phyloP scores from a whole-genome alignment of 2,113 vertebrate genomes.

The Hippolais icterina region DNA sequence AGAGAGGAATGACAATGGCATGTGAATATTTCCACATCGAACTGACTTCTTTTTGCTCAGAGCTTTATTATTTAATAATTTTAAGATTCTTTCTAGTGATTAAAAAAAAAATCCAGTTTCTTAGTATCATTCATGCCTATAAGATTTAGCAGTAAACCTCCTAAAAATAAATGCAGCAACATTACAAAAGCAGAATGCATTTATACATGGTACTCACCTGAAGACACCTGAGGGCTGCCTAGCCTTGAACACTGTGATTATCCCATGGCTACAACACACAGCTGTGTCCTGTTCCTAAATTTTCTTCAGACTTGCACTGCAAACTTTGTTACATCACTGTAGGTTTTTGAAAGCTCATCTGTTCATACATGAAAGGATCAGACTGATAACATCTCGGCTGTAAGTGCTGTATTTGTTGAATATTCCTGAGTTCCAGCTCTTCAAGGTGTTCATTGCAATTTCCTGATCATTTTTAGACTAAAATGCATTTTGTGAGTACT shows the following conservation, averaged over 20 bases:
- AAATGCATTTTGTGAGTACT: not conserved
- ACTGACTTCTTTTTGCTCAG: not conserved
- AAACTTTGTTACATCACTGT: not conserved
- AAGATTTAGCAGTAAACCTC: not conserved
- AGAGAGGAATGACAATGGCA: not conserved
- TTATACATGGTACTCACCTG: not conserved
- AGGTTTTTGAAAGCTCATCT: not conserved
- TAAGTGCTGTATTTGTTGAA: not conserved
- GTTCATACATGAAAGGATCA: not conserved
- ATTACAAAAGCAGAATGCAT: not conserved
- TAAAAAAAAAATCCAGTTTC: not conserved
- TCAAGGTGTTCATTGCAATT: not conserved
- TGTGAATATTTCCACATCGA: not conserved
- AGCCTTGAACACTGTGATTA: not conserved
- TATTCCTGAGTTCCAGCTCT: not conserved
- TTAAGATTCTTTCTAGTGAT: not conserved
- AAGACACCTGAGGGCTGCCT: not conserved
- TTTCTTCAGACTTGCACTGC: not conserved
- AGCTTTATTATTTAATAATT: not conserved
- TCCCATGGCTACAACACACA: not conserved
- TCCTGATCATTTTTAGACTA: not conserved
- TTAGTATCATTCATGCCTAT: not conserved
- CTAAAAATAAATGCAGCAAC: not conserved
- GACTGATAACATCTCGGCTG: fast-evolving
- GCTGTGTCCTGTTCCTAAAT: not conserved